A percentile compares a stretch with the other conserved stretches of the same genome.
phyloP scores from a whole-genome alignment of 2,888 invertebrate species.

The Eudemis profundana region DNA sequence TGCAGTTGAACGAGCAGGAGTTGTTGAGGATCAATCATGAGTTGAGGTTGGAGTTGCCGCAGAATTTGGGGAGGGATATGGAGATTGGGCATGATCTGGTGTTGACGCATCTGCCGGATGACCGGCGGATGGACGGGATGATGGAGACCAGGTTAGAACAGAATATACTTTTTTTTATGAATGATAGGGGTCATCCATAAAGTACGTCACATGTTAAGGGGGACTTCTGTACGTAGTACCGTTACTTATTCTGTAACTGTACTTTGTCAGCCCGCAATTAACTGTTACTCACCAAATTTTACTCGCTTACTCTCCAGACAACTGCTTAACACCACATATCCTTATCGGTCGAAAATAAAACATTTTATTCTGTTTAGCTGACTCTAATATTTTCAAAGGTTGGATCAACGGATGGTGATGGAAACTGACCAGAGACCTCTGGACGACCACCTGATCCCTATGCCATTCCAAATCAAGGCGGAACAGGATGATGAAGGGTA shows the following conservation, averaged over 20 bases:
- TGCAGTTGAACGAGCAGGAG: slow-evolving; percentile 64
- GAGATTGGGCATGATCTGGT: slow-evolving; percentile 46
- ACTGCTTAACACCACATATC: too few species aligned
- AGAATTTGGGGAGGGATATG: slow-evolving; percentile 57
- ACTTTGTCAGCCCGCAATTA: too few species aligned
- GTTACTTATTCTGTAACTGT: too few species aligned
- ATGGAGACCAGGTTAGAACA: slow-evolving; percentile 53
- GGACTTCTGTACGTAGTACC: too few species aligned
- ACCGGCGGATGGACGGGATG: slow-evolving; percentile 43
- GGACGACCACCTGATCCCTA: slow-evolving; percentile 60
- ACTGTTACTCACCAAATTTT: too few species aligned
- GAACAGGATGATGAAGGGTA: slow-evolving; percentile 78
- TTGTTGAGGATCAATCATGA: slow-evolving; percentile 50
- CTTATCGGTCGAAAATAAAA: too few species aligned
- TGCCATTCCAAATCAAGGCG: slow-evolving; percentile 76
- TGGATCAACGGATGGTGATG: slow-evolving; percentile 1
- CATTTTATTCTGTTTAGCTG: too few species aligned
- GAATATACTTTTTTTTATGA: neutral
- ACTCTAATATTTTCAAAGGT: neutral
- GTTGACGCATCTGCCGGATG: slow-evolving; percentile 27
- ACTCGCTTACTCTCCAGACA: too few species aligned
- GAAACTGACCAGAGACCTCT: slow-evolving; percentile 13
- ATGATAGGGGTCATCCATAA: too few species aligned
- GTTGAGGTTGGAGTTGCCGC: slow-evolving; percentile 43
- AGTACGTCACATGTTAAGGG: too few species aligned